phyloP scores from a whole-genome alignment of 1,140 invertebrate genomes.

The Cataglyphis hispanica region DNA sequence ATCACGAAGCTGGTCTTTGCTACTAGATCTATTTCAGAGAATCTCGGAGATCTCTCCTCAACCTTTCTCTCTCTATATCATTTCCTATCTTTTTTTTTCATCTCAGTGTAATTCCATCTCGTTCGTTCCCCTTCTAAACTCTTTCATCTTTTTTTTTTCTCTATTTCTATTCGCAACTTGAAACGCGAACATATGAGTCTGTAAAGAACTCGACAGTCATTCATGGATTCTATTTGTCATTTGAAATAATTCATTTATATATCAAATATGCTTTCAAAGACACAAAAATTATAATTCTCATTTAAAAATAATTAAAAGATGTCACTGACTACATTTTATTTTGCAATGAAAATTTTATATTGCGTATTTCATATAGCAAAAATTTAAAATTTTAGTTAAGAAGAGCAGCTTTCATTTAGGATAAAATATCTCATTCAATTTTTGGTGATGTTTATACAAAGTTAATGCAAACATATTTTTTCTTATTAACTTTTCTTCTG shows the following conservation, averaged over 20 bases:
- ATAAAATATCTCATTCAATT: slow-evolving; percentile 21
- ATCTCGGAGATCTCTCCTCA: slow-evolving; percentile 49
- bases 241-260: slow-evolving; percentile 8
- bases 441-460: background rate
- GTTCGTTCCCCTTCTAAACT: slow-evolving; percentile 14
- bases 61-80: slow-evolving; percentile 33
- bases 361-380: background rate
- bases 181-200: background rate
- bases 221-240: background rate
- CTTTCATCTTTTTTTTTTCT: background rate
- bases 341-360: background rate
- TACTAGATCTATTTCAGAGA: slow-evolving; percentile 46
- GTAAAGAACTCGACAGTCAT: background rate
- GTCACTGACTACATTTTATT: background rate
- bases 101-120: background rate
- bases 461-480: slow-evolving; percentile 33
- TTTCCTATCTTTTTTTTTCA: slow-evolving; percentile 21
- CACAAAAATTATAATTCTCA: background rate
- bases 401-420: too few species aligned
- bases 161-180: background rate
- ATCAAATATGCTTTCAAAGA: background rate
- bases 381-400: too few species aligned
- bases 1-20: slow-evolving; percentile 64
- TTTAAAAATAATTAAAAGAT: background rate
- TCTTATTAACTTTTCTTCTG: background rate